Percentiles rank a stretch among this genome's conserved stretches.
phyloP scores from a whole-genome alignment of 1,140 invertebrate genomes.

The Oryzaephilus surinamensis region DNA sequence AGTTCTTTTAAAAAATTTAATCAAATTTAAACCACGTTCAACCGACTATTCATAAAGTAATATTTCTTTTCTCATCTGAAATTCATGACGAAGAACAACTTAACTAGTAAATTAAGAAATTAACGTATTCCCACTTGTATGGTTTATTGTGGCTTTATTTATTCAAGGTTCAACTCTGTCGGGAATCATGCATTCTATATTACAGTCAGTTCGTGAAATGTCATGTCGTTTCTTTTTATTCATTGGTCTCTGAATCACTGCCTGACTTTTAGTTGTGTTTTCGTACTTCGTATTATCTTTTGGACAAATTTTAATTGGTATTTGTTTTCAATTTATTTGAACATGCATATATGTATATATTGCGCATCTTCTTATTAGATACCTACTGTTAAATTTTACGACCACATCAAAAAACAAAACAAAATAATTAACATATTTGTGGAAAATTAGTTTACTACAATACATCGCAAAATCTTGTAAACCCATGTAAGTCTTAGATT shows the following conservation, averaged over 20 bases:
- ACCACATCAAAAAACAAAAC: too few species aligned
- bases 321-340: too few species aligned
- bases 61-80: constrained; percentile 30
- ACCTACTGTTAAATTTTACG: too few species aligned
- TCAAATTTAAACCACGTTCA: constrained; percentile 26
- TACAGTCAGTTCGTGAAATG: constrained; percentile 29
- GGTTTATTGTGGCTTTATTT: constrained; percentile 35
- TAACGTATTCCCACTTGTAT: constrained; percentile 36
- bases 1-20: constrained; percentile 22
- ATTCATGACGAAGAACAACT: constrained; percentile 34
- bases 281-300: too few species aligned
- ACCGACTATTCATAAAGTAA: constrained; percentile 28
- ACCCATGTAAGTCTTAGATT: too few species aligned
- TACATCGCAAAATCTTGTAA: too few species aligned
- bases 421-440: too few species aligned
- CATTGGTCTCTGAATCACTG: constrained; percentile 1
- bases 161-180: constrained; percentile 24
- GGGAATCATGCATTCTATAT: constrained; percentile 29
- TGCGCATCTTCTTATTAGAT: too few species aligned
- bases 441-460: too few species aligned
- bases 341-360: too few species aligned
- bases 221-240: constrained; percentile 21
- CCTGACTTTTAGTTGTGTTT: constrained; percentile 3
- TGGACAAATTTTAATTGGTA: too few species aligned
- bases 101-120: constrained; percentile 37